Conservation (phyloP, 2,888 invertebrate genomes). For the Chrysotoxum bicinctum region DNA sequence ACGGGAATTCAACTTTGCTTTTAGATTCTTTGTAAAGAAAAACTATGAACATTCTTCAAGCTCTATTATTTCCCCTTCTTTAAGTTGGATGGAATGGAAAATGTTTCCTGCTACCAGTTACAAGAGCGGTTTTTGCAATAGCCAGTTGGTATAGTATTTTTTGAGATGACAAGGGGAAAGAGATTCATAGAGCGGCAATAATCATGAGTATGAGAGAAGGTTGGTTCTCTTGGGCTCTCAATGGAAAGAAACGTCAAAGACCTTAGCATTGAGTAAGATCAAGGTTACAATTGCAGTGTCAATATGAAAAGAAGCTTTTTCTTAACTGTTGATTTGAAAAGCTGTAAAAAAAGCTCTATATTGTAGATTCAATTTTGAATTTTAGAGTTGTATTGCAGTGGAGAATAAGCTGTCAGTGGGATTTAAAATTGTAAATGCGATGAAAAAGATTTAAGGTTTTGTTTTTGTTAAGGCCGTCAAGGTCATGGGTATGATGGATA, state of each 20-base stretch:
- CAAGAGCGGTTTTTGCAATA: slow-evolving; percentile 14
- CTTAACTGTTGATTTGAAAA: slow-evolving; percentile 6
- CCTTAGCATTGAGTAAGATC: slow-evolving; percentile 68
- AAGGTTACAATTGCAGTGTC: slow-evolving; percentile 53
- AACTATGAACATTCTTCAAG: slow-evolving; percentile 46
- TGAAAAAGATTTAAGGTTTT: too few relatives aligned
- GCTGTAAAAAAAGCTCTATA: neutral
- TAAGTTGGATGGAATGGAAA: slow-evolving; percentile 15
- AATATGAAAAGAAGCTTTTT: slow-evolving; percentile 28
- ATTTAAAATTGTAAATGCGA: neutral
- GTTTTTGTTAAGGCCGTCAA: neutral
- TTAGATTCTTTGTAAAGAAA: slow-evolving; percentile 11
- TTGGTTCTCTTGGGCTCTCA: slow-evolving; percentile 18
- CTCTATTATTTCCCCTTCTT: slow-evolving; percentile 45
- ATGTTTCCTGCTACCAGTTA: slow-evolving; percentile 49
- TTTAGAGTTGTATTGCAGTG: neutral
- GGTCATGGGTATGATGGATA: neutral
- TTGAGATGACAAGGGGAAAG: neutral
- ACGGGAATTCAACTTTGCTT: neutral
- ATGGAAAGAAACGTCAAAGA: slow-evolving; percentile 61
- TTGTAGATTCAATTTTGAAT: neutral
- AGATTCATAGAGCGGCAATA: neutral
- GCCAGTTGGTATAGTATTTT: neutral
- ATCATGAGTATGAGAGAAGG: slow-evolving; percentile 17
- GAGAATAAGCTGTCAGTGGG: neutral